These are phyloP conservation scores for Alca torda DNA, from an alignment of 2,797 vertebrate genomes.

Conservation along the genomic window DNA sequence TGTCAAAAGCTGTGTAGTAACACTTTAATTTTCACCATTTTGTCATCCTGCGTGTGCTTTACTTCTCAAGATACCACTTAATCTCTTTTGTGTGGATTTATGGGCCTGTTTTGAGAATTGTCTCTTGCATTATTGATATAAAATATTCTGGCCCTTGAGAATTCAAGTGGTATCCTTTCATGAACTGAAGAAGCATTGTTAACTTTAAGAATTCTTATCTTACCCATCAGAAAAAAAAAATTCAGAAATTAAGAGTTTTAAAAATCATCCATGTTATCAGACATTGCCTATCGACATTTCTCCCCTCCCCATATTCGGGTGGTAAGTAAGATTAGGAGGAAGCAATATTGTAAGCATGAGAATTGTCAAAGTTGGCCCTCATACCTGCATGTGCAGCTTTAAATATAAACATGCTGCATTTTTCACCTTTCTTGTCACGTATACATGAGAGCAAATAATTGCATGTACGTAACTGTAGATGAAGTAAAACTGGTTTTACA, in stretches of 20 bases:
- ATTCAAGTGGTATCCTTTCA: neutral
- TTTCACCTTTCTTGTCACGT: neutral
- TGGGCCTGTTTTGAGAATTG: neutral
- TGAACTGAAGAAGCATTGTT: neutral
- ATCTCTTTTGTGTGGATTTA: neutral
- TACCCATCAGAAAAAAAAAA: neutral
- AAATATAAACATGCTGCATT: neutral
- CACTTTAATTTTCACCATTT: neutral
- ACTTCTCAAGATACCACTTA: neutral
- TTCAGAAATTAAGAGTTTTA: neutral
- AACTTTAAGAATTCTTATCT: neutral
- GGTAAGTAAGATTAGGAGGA: neutral
- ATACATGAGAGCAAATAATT: neutral
- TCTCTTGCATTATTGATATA: neutral
- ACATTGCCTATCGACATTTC: neutral
- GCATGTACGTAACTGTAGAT: neutral
- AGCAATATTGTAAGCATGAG: neutral
- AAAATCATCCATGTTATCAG: neutral
- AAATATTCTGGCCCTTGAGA: neutral
- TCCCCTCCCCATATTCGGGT: neutral
- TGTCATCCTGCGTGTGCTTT: neutral
- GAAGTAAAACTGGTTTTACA: neutral
- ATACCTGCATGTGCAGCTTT: neutral
- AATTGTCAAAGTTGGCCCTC: neutral
- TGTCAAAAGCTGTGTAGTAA: neutral